Evolutionary conservation across 2,888 invertebrate species (phyloP).

Genomic region (Ochropleura leucogaster): DNA sequence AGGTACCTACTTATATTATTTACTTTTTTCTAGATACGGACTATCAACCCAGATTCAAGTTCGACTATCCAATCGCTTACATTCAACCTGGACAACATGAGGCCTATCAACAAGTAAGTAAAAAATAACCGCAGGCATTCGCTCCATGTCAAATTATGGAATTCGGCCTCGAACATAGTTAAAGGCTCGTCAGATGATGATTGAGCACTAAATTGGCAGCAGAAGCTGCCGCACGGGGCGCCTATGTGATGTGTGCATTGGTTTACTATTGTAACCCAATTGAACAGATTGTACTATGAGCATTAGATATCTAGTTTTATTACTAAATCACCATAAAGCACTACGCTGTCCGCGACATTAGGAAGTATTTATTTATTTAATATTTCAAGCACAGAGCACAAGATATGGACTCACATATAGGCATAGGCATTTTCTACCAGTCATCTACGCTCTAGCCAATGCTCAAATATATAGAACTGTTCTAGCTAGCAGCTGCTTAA

Average conservation of each 20-base stretch:
- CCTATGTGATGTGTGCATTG: neutral
- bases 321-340: neutral
- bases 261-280: neutral
- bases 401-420: too few species aligned
- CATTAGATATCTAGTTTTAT: neutral
- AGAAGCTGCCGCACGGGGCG: neutral
- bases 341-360: too few species aligned
- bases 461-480: neutral
- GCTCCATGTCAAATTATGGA: neutral
- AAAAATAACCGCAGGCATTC: neutral
- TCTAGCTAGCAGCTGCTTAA: neutral
- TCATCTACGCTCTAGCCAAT: too few species aligned
- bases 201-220: neutral
- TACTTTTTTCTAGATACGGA: conserved; percentile 79
- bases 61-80: conserved; percentile 79
- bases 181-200: neutral
- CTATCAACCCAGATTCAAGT: conserved; percentile 75
- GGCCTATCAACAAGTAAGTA: conserved; percentile 81
- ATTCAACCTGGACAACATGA: conserved; percentile 82
- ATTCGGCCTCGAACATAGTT: neutral
- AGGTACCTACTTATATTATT: neutral
- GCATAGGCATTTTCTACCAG: too few species aligned
- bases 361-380: neutral
- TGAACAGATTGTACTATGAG: neutral
- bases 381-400: too few species aligned